Evolutionary conservation across 2,797 vertebrate genomes (phyloP).

Genomic region (Tapirus indicus): DNA sequence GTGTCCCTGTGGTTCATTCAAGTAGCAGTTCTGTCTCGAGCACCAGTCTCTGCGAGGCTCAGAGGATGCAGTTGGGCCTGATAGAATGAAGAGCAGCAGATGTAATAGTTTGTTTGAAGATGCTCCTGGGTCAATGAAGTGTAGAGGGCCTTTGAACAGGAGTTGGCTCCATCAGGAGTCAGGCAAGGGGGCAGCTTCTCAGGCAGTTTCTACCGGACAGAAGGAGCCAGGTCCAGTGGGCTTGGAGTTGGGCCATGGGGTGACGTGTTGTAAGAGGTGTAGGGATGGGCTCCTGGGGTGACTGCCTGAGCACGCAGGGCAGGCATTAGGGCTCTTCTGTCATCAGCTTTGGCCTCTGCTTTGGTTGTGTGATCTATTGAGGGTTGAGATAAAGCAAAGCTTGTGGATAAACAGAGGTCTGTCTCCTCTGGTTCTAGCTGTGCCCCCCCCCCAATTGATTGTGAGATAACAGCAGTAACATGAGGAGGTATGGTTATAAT

Average conservation of each 20-base stretch:
- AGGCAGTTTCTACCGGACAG: neutral
- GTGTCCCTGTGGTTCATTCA: neutral
- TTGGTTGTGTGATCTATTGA: slow-evolving; percentile 15
- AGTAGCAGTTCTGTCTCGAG: neutral
- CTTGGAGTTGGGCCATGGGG: neutral
- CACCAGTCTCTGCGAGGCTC: neutral
- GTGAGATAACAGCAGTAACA: neutral
- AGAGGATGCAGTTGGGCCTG: neutral
- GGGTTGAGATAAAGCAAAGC: neutral
- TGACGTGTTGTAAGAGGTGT: neutral
- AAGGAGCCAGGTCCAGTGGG: neutral
- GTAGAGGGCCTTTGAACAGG: neutral
- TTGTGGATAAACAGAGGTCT: slow-evolving; percentile 45
- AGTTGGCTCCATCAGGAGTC: neutral
- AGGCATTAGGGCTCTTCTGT: neutral
- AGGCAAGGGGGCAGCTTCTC: neutral
- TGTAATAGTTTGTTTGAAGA: neutral
- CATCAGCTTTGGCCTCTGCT: neutral
- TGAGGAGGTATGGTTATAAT: neutral
- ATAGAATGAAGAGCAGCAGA: neutral
- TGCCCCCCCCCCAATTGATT: rapidly evolving
- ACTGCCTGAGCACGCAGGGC: neutral
- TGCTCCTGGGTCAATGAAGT: neutral
- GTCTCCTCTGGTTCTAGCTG: neutral
- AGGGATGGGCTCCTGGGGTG: neutral